Evolutionary conservation across 2,888 invertebrate species (phyloP).

Genomic region (Dryomyza anilis): DNA sequence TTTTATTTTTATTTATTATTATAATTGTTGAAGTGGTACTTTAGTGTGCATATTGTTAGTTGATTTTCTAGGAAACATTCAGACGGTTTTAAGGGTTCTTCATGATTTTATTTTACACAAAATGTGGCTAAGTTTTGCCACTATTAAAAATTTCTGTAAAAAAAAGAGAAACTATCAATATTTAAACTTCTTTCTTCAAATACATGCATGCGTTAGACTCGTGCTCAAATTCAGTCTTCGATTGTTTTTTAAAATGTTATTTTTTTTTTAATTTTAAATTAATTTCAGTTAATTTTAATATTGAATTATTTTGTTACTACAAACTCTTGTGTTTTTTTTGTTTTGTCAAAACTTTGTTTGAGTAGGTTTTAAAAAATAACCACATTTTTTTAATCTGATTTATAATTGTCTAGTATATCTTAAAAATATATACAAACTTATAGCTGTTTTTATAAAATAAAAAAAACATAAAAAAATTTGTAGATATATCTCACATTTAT

Average conservation of each 20-base stretch:
- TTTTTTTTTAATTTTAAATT: neutral
- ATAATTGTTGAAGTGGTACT: neutral
- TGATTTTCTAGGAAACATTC: constrained; percentile 20
- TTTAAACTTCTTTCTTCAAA: neutral
- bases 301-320: neutral
- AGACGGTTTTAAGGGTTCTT: constrained; percentile 4
- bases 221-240: constrained; percentile 40
- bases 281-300: too few relatives aligned
- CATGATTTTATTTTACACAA: neutral
- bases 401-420: too few relatives aligned
- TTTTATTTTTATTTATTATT: neutral
- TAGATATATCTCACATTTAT: too few relatives aligned
- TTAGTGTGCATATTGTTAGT: neutral
- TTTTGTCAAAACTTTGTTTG: too few relatives aligned
- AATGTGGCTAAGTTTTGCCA: neutral
- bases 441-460: too few relatives aligned
- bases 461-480: too few relatives aligned
- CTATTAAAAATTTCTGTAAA: neutral
- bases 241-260: constrained; percentile 9
- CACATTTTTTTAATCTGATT: too few relatives aligned
- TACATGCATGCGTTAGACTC: constrained; percentile 29
- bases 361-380: too few relatives aligned
- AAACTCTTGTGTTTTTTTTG: too few relatives aligned
- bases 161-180: too few relatives aligned
- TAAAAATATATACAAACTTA: too few relatives aligned